Percentiles rank a stretch among this genome's conserved stretches.
These are phyloP conservation scores for Dryobates pubescens DNA, from an alignment of 2,797 vertebrate genomes.

Conservation along the genomic window DNA sequence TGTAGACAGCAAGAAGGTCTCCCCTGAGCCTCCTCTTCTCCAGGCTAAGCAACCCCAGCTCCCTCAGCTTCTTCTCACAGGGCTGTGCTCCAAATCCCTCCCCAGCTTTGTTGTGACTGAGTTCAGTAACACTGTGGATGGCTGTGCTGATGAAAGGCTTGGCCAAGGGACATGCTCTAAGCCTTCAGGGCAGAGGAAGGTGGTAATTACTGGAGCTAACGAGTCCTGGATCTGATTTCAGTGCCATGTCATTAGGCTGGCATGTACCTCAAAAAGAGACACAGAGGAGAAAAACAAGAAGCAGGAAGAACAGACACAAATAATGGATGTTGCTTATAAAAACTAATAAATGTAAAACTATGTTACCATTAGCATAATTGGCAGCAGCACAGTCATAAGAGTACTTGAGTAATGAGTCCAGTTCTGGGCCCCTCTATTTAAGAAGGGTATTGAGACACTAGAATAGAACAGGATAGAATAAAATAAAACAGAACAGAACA, in stretches of 20 bases:
- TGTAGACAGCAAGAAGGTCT: no score
- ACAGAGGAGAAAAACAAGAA: not conserved
- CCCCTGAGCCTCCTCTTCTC: no score
- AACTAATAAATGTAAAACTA: not conserved
- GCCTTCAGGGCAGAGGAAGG: not conserved
- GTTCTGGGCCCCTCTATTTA: no score
- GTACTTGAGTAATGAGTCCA: no score
- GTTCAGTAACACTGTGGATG: not conserved
- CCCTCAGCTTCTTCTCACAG: no score
- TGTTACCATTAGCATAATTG: not conserved
- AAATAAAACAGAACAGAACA: no score
- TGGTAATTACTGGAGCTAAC: conserved; percentile 13
- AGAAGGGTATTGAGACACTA: no score
- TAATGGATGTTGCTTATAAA: not conserved
- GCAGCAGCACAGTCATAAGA: not conserved
- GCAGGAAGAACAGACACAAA: not conserved
- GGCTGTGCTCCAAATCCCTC: no score
- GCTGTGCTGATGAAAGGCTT: not conserved
- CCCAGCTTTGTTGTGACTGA: no score
- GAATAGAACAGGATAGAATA: no score
- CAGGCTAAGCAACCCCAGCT: no score
- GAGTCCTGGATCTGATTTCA: conserved; percentile 16
- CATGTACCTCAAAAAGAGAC: not conserved
- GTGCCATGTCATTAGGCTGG: not conserved
- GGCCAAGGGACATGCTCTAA: not conserved